phyloP scores from a whole-genome alignment of 2,113 vertebrate genomes.

The Dasypus novemcinctus region DNA sequence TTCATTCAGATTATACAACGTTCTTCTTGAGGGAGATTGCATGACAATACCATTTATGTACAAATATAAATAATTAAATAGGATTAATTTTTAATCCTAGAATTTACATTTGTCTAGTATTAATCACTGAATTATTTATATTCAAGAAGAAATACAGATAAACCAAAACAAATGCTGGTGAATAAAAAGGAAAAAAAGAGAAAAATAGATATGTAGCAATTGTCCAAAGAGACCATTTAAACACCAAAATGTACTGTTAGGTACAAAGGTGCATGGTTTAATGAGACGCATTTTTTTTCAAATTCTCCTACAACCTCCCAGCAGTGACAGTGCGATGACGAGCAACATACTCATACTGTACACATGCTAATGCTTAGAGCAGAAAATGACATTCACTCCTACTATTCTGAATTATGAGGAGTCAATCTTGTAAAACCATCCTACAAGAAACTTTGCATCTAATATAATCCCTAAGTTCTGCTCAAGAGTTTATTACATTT shows the following conservation, averaged over 20 bases:
- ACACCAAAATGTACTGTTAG: constrained; percentile 18
- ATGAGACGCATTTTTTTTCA: constrained; percentile 22
- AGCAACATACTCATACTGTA: constrained; percentile 71
- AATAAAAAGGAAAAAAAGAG: neutral
- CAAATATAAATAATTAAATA: constrained; percentile 23
- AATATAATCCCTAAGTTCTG: constrained; percentile 34
- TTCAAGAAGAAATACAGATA: neutral
- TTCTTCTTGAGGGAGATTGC: neutral
- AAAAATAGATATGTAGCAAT: constrained; percentile 17
- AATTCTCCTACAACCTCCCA: constrained; percentile 73
- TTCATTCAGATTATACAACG: neutral
- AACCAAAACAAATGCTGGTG: neutral
- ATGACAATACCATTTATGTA: neutral
- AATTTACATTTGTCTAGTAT: constrained; percentile 22
- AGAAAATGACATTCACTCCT: constrained; percentile 81
- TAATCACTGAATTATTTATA: constrained; percentile 51
- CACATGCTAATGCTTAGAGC: constrained; percentile 57
- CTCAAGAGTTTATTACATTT: constrained; percentile 15
- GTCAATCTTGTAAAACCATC: constrained; percentile 51
- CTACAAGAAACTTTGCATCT: constrained; percentile 74
- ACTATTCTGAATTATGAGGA: constrained; percentile 76
- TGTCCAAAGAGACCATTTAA: constrained; percentile 55
- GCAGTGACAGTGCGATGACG: constrained; percentile 78
- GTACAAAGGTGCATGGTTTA: constrained; percentile 65
- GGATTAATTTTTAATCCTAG: neutral